Percentiles rank a stretch among this genome's conserved stretches.
These are phyloP conservation scores for Zaprionus lachaisei DNA, from an alignment of 1,140 invertebrate genomes.

Conservation along the genomic window DNA sequence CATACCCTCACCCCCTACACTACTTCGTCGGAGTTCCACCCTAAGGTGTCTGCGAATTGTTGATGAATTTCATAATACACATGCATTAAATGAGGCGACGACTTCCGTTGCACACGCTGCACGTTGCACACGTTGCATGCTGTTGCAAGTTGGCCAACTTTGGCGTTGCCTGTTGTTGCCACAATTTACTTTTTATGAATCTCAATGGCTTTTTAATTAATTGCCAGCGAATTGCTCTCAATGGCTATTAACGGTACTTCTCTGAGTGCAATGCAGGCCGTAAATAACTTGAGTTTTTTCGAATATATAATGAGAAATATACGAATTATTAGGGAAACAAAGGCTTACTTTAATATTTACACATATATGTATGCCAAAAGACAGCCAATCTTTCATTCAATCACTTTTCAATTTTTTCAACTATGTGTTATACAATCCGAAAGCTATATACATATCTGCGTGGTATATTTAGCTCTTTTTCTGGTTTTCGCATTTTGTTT, in stretches of 20 bases:
- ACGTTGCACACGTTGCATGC: conserved; percentile 2
- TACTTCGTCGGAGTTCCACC: not conserved
- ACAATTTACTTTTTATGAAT: conserved; percentile 83
- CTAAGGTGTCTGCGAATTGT: conserved; percentile 73
- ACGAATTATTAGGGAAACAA: not conserved
- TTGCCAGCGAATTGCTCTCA: conserved; percentile 62
- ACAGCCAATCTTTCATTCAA: too few relatives aligned
- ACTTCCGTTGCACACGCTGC: conserved; percentile 47
- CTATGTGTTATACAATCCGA: not conserved
- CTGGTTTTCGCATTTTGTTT: not conserved
- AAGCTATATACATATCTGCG: not conserved
- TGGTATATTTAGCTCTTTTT: not conserved
- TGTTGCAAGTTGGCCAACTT: conserved; percentile 39
- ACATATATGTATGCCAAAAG: too few relatives aligned
- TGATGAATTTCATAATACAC: conserved; percentile 75
- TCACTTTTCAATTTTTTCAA: too few relatives aligned
- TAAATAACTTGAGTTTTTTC: not conserved
- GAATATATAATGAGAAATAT: not conserved
- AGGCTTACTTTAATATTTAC: too few relatives aligned
- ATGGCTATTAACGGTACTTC: conserved; percentile 12
- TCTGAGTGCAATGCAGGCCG: not conserved
- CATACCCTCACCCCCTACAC: not conserved
- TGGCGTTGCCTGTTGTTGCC: conserved; percentile 69
- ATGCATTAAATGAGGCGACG: conserved; percentile 49
- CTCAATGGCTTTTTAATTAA: conserved; percentile 83